Conservation (phyloP, 2,797 vertebrate species). For the Sorex maritimensis region DNA sequence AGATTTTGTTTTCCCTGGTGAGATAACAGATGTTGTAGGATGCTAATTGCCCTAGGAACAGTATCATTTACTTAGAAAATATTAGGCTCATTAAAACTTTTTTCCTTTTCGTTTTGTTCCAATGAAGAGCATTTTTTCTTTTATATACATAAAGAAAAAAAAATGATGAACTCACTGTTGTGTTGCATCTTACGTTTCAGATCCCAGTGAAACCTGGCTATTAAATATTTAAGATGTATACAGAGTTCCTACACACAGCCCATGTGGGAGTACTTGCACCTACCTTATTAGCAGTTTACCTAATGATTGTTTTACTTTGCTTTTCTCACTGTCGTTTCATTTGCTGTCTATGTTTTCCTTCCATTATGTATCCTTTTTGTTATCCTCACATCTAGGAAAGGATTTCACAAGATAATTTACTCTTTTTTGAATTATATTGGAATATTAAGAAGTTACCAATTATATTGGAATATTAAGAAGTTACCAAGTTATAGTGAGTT, state of each 20-base stretch:
- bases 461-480: neutral
- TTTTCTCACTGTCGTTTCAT: slow-evolving; percentile 35
- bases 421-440: slow-evolving; percentile 1
- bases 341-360: slow-evolving; percentile 30
- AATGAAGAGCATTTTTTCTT: slow-evolving; percentile 12
- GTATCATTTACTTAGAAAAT: slow-evolving; percentile 79
- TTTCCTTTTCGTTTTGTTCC: slow-evolving; percentile 66
- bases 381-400: slow-evolving; percentile 23
- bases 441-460: neutral
- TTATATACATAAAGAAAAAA: slow-evolving; percentile 21
- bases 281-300: neutral
- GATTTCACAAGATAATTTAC: neutral
- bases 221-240: neutral
- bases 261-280: slow-evolving; percentile 4
- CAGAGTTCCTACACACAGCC: neutral
- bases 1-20: slow-evolving; percentile 70
- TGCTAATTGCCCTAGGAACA: slow-evolving; percentile 73
- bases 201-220: slow-evolving; percentile 2
- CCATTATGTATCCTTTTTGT: neutral
- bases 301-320: slow-evolving; percentile 17
- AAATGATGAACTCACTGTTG: slow-evolving; percentile 57
- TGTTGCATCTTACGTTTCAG: slow-evolving; percentile 13
- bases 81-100: slow-evolving; percentile 70
- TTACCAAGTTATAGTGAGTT: neutral
- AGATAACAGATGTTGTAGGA: slow-evolving; percentile 76